Evolutionary conservation across 1,140 invertebrate genomes (phyloP), one percentile per base, ranked within the genome.

Genomic region (Brachionus calyciflorus): DNA sequence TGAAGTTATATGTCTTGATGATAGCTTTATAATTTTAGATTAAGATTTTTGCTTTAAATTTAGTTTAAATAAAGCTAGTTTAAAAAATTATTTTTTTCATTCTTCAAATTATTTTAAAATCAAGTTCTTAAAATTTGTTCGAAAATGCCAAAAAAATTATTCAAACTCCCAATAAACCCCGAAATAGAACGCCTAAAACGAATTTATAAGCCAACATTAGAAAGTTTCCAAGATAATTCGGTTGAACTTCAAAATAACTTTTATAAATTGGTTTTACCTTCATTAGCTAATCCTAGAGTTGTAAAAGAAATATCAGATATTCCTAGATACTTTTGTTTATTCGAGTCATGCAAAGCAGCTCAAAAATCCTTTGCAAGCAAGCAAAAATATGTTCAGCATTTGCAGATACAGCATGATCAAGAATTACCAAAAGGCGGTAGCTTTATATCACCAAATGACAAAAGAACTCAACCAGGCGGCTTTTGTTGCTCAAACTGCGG

Each of bases 381-480:
- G 26, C 55, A 60, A 60, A 60, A 60, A 37, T 60, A 17, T 37
- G n/a, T 60, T 0, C 55, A 60, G 17, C 55, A 60, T 37, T 60
- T 40, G n/a, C 30, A 37, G 19, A 60, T 60, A 33, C 19, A 33
- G 14, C 55, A 60, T 60, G 55, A 60, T 37, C 55, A 60, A 37
- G 55, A 60, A 0, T 7, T 60, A 0, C 55, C 55, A 0, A 17
- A 33, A 33, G 3, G 0, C 0, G 30, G 55, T 12, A 40, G 30
- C 9, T 60, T 60, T 19, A 17, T 60, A 0, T 60, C 0, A 0
- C 55, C 55, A 37, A 60, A 60, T 3, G 55, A 60, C 37, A 60
- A 40, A 60, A 60, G 55, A 2, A 60, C 55, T 0, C 6, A 37
- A 9, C 55, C 55, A 4, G 55, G 55, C 4, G 55, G 55, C 19